phyloP scores from a whole-genome alignment of 92 coral and sea anemone genomes.

The Pocillopora meandrina region DNA sequence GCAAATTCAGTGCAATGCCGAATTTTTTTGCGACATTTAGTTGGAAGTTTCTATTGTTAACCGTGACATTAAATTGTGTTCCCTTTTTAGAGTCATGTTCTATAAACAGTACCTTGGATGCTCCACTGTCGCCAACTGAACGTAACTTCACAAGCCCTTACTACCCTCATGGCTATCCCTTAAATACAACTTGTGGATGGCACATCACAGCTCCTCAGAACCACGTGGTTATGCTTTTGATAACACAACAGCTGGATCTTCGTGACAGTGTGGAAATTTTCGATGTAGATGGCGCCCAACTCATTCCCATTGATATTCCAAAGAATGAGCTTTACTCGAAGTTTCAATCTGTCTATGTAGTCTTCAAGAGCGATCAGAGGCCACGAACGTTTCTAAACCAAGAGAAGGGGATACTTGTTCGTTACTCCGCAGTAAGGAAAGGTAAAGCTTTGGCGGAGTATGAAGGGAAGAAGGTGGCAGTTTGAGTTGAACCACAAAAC shows the following conservation, averaged over 20 bases:
- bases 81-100: slow-evolving; percentile 17
- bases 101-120: slow-evolving; percentile 11
- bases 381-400: neutral
- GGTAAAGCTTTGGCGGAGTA: neutral
- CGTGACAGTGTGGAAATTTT: neutral
- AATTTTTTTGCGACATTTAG: neutral
- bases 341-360: slow-evolving; percentile 25
- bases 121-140: slow-evolving; percentile 8
- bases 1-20: too few species aligned
- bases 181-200: slow-evolving; percentile 36
- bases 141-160: slow-evolving; percentile 15
- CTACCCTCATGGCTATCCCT: slow-evolving; percentile 1
- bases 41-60: neutral
- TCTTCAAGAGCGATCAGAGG: slow-evolving; percentile 28
- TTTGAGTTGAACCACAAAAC: neutral
- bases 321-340: slow-evolving; percentile 1
- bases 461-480: neutral
- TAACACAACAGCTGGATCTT: neutral
- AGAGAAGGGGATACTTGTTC: neutral
- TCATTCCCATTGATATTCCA: neutral
- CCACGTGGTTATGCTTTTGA: slow-evolving; percentile 11
- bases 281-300: slow-evolving; percentile 34
- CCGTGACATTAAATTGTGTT: neutral
- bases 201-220: slow-evolving; percentile 24
- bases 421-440: slow-evolving; percentile 1